phyloP scores from a whole-genome alignment of 2,888 invertebrate genomes.

The Pseudeuparius sepicola region DNA sequence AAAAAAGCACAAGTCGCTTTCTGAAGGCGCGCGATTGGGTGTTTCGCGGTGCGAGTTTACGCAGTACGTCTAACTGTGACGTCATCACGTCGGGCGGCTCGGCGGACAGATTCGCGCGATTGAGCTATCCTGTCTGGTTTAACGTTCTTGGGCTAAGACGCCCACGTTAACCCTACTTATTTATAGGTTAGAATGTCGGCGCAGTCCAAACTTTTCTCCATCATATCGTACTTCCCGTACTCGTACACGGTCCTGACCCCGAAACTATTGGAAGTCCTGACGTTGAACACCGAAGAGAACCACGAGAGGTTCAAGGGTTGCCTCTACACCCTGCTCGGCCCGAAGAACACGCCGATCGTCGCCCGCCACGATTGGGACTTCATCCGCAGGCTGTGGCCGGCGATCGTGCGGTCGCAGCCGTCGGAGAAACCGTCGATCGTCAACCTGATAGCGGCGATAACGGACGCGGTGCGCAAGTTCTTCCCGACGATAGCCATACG shows the following conservation, averaged over 20 bases:
- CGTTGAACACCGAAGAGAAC: conserved; percentile 47
- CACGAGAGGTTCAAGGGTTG: conserved; percentile 72
- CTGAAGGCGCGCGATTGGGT: no score
- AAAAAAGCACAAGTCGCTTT: no score
- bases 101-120: no score
- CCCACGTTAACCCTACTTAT: background rate
- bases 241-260: conserved; percentile 60
- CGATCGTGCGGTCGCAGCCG: conserved; percentile 63
- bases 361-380: conserved; percentile 69
- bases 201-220: conserved; percentile 54
- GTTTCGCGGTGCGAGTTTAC: no score
- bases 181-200: conserved; percentile 52
- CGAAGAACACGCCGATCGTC: conserved; percentile 52
- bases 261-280: conserved; percentile 49
- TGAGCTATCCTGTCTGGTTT: no score
- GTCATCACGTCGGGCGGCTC: no score
- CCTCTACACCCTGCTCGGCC: conserved; percentile 64
- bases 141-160: conserved; percentile 2
- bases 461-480: conserved; percentile 46
- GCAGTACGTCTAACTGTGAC: no score
- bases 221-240: conserved; percentile 56
- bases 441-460: conserved; percentile 48
- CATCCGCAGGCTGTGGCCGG: conserved; percentile 64
- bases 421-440: conserved; percentile 81
- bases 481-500: conserved; percentile 55